Conservation (phyloP, 2,888 invertebrate genomes). For the Trissolcus japonicus region DNA sequence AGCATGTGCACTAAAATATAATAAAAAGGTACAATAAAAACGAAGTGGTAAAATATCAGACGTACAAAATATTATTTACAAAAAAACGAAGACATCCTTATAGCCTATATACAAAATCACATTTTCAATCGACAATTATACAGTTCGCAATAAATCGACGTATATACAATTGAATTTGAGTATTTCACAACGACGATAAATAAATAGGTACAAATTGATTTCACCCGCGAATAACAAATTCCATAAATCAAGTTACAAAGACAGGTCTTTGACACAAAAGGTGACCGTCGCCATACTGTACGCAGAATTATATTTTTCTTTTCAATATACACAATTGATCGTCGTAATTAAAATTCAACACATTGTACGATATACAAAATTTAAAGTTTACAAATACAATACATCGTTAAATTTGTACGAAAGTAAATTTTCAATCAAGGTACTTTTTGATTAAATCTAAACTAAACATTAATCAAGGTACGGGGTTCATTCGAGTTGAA, state of each 20-base stretch:
- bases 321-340: too few species aligned
- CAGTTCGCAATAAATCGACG: background rate
- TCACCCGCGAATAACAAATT: background rate
- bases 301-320: too few species aligned
- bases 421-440: constrained; percentile 12
- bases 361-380: background rate
- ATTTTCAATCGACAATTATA: constrained; percentile 11
- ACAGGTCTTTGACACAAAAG: background rate
- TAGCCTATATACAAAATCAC: constrained; percentile 38
- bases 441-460: too few species aligned
- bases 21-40: constrained; percentile 28
- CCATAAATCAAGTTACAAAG: background rate
- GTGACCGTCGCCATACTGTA: too few species aligned
- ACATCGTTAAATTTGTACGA: constrained; percentile 10
- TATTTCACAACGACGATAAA: constrained; percentile 17
- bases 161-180: constrained; percentile 31
- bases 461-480: constrained; percentile 4
- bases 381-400: background rate
- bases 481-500: constrained; percentile 4
- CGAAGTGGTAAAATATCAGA: background rate
- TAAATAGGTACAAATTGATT: constrained; percentile 16
- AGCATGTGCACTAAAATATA: constrained; percentile 10
- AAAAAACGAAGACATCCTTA: constrained; percentile 17
- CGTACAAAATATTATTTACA: constrained; percentile 27
- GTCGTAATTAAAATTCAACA: background rate